Percentiles rank a stretch among this genome's conserved stretches.
phyloP scores from a whole-genome alignment of 2,113 vertebrate species.

The Neolamprologus falcicula region DNA sequence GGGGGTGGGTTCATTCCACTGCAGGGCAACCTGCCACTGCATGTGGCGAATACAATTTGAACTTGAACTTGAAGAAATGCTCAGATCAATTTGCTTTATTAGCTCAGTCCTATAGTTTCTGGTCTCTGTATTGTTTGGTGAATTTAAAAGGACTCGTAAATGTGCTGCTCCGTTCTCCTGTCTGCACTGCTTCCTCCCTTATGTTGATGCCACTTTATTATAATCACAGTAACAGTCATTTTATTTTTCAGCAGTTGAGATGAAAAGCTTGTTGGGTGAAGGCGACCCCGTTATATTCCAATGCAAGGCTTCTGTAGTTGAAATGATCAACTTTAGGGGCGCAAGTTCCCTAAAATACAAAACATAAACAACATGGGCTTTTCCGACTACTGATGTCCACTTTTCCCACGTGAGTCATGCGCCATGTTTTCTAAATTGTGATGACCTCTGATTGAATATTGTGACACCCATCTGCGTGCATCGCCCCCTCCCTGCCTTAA shows the following conservation, averaged over 20 bases:
- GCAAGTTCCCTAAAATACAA: neutral
- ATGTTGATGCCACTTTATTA: neutral
- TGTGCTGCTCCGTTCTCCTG: neutral
- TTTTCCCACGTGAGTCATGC: neutral
- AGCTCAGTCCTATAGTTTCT: neutral
- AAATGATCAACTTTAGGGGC: fast-evolving
- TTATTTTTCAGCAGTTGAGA: neutral
- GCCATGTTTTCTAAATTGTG: neutral
- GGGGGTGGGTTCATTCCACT: too few relatives aligned
- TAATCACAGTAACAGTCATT: neutral
- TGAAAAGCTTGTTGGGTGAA: neutral
- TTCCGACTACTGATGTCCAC: neutral
- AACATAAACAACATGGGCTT: neutral
- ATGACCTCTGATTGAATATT: neutral
- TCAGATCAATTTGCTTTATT: neutral
- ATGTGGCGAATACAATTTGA: too few relatives aligned
- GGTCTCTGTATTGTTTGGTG: neutral
- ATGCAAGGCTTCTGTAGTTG: neutral
- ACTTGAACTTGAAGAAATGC: neutral
- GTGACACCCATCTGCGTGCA: neutral
- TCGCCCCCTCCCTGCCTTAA: neutral
- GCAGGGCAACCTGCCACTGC: too few relatives aligned
- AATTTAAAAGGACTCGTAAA: neutral
- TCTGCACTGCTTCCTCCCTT: neutral
- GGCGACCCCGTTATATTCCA: neutral